Evolutionary conservation across 1,140 invertebrate genomes (phyloP).

Genomic region (Medauroidea extradentata): DNA sequence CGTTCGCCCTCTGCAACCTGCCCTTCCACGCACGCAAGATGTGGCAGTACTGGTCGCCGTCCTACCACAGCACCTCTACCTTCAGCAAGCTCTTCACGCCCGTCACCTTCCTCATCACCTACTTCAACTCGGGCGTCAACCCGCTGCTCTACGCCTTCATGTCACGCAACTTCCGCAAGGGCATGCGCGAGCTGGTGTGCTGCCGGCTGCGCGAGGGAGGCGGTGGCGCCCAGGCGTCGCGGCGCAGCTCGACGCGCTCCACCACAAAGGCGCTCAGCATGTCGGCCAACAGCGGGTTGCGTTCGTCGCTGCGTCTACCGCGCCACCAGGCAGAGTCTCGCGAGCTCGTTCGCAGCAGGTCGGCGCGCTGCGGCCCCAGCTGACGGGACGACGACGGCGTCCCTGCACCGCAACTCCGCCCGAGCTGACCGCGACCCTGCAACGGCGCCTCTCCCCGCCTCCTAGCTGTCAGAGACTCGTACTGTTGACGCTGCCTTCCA

Average conservation of each 20-base stretch:
- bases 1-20: slow-evolving; percentile 79
- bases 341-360: too few relatives aligned
- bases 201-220: slow-evolving; percentile 41
- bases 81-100: slow-evolving; percentile 73
- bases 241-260: slow-evolving; percentile 9
- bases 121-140: slow-evolving; percentile 80
- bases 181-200: slow-evolving; percentile 61
- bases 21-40: slow-evolving; percentile 79
- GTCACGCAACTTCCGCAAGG: slow-evolving; percentile 69
- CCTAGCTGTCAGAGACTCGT: too few relatives aligned
- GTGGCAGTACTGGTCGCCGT: slow-evolving; percentile 62
- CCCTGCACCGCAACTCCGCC: too few relatives aligned
- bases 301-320: too few relatives aligned
- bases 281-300: neutral
- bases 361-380: too few relatives aligned
- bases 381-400: too few relatives aligned
- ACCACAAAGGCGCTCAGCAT: slow-evolving; percentile 18
- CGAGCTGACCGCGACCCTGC: too few relatives aligned
- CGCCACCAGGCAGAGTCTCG: too few relatives aligned
- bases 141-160: slow-evolving; percentile 80
- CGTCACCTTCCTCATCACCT: slow-evolving; percentile 76
- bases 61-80: slow-evolving; percentile 58
- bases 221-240: neutral
- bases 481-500: too few relatives aligned
- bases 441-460: too few relatives aligned